These are phyloP conservation scores for Tethya wilhelma DNA, from an alignment of 37 sponge, comb jelly and placozoan genomes.

Conservation along the genomic window DNA sequence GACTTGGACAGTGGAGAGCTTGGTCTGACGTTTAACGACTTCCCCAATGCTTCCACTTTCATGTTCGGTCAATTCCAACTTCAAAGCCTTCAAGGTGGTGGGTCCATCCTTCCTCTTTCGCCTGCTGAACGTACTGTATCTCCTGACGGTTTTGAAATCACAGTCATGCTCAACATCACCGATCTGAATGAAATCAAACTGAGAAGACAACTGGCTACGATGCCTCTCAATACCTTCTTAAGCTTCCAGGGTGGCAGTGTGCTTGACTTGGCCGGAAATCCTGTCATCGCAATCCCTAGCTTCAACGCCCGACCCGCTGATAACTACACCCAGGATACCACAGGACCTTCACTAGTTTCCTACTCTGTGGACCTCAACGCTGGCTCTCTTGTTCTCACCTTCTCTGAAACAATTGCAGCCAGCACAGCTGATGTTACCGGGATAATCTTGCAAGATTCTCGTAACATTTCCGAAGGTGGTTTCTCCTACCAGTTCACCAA, in stretches of 20 bases:
- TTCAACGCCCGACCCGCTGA: constrained; percentile 25
- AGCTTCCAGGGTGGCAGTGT: constrained; percentile 51
- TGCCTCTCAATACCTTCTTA: constrained; percentile 44
- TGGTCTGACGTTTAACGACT: constrained; percentile 82
- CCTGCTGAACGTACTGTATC: constrained; percentile 44
- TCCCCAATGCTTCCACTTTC: constrained; percentile 74
- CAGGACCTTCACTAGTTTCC: constrained; percentile 62
- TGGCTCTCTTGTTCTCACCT: constrained; percentile 55
- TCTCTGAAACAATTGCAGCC: constrained; percentile 68
- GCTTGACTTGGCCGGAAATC: constrained; percentile 66
- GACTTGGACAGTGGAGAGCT: constrained; percentile 71
- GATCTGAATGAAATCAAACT: constrained; percentile 87
- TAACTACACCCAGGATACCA: constrained; percentile 62
- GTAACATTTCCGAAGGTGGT: constrained; percentile 8
- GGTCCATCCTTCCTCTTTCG: constrained; percentile 39
- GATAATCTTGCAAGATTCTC: constrained; percentile 59
- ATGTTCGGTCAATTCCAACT: constrained; percentile 54
- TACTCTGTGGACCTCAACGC: constrained; percentile 69
- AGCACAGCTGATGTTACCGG: constrained; percentile 27
- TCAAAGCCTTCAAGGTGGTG: constrained; percentile 1
- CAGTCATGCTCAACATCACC: constrained; percentile 32
- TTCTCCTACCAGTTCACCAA: constrained; percentile 58
- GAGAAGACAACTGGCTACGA: constrained; percentile 42
- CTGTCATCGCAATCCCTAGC: constrained; percentile 24
- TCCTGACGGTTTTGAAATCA: constrained; percentile 69